A percentile compares a stretch with the other conserved stretches of the same genome.
phyloP scores from a whole-genome alignment of 2,888 invertebrate genomes.

The Leucophora obtusa region DNA sequence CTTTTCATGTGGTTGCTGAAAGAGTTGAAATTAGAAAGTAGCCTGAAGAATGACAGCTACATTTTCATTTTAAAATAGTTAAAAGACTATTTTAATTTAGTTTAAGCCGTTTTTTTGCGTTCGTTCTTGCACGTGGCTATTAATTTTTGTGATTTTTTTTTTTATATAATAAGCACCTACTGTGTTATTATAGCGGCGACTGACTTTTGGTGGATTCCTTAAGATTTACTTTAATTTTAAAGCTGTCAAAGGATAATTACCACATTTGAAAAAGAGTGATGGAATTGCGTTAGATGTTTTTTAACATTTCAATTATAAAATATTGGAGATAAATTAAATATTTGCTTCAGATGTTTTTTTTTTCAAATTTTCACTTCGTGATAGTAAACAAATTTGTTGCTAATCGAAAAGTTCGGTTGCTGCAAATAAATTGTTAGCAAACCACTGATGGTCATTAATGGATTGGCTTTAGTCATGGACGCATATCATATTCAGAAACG shows the following conservation, averaged over 20 bases:
- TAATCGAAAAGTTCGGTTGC: too few species aligned
- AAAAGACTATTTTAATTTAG: conserved; percentile 59
- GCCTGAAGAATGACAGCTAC: conserved; percentile 59
- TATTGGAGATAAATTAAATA: too few species aligned
- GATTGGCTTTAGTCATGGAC: too few species aligned
- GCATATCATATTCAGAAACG: too few species aligned
- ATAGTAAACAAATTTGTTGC: too few species aligned
- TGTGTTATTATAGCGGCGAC: conserved; percentile 45
- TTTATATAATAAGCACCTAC: conserved; percentile 58
- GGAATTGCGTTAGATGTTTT: conserved; percentile 42
- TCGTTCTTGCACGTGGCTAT: not conserved
- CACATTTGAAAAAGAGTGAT: conserved; percentile 14
- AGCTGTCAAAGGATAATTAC: conserved; percentile 62
- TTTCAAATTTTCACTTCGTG: too few species aligned
- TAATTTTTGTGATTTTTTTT: conserved; percentile 36
- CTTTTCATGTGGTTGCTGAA: conserved; percentile 23
- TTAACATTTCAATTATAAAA: conserved; percentile 59
- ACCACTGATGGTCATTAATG: too few species aligned
- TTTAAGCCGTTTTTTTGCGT: conserved; percentile 24
- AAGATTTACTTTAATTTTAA: conserved; percentile 60
- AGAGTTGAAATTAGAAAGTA: conserved; percentile 62
- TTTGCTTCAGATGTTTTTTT: too few species aligned
- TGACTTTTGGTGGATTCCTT: conserved; percentile 49
- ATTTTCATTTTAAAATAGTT: conserved; percentile 9
- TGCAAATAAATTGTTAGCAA: too few species aligned